Evolutionary conservation across 2,888 invertebrate species (phyloP).

Genomic region (Dynastes grantii): DNA sequence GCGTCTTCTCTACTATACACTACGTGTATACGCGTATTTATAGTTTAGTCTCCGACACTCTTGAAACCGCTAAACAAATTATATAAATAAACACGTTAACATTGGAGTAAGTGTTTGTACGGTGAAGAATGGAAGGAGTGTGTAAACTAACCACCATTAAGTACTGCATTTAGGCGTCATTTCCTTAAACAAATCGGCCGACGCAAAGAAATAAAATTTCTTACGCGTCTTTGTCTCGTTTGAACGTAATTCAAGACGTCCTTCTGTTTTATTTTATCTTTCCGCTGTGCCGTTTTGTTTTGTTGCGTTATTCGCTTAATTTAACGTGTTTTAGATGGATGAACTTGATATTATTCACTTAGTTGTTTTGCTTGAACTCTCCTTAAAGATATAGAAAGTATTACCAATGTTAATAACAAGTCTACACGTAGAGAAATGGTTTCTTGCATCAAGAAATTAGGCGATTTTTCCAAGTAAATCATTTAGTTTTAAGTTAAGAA

Average conservation of each 20-base stretch:
- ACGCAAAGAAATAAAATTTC: not conserved
- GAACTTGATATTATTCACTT: no score
- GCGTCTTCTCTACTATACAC: not conserved
- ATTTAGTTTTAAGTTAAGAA: no score
- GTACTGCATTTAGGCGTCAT: constrained; percentile 22
- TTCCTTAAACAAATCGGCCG: constrained; percentile 29
- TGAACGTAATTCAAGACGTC: not conserved
- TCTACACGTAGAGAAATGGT: no score
- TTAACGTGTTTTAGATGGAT: no score
- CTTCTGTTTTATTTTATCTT: no score
- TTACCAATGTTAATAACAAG: no score
- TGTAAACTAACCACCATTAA: constrained; percentile 37
- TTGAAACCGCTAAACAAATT: constrained; percentile 40
- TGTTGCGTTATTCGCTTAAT: no score
- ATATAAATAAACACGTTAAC: constrained; percentile 45
- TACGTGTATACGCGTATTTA: constrained; percentile 21
- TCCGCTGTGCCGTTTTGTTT: no score
- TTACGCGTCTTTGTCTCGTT: constrained; percentile 8
- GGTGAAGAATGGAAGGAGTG: constrained; percentile 34
- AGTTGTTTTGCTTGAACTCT: no score
- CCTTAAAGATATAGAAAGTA: no score
- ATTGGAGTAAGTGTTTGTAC: constrained; percentile 42
- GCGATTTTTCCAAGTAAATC: no score
- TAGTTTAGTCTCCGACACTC: constrained; percentile 24
- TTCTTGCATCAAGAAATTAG: no score